A percentile compares a stretch with the other conserved stretches of the same genome.
Conservation (phyloP, 1,140 invertebrate species). For the Sitobion miscanthi region DNA sequence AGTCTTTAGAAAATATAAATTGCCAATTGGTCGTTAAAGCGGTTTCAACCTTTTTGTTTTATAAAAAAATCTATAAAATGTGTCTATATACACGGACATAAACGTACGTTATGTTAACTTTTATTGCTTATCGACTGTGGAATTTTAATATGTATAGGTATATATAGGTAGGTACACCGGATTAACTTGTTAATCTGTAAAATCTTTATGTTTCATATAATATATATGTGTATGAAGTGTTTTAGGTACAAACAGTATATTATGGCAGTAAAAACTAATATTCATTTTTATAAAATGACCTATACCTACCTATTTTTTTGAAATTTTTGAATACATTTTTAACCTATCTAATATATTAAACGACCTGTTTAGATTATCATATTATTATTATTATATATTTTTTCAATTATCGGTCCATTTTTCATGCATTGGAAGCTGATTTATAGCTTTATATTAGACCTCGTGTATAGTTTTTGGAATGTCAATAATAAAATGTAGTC, state of each 20-base stretch:
- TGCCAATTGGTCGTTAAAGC: slow-evolving; percentile 6
- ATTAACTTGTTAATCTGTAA: slow-evolving; percentile 5
- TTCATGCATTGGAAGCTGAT: neutral
- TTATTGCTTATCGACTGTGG: neutral
- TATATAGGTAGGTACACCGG: neutral
- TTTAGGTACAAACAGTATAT: neutral
- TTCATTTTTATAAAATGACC: neutral
- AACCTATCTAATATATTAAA: neutral
- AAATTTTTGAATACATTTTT: neutral
- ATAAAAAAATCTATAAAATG: slow-evolving; percentile 16
- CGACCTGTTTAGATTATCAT: neutral
- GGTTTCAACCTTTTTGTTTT: slow-evolving; percentile 2
- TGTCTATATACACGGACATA: neutral
- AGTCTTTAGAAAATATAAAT: slow-evolving; percentile 8
- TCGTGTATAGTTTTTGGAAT: neutral
- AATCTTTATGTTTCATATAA: slow-evolving; percentile 5
- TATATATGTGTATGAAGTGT: neutral
- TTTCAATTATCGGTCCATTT: neutral
- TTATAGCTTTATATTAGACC: neutral
- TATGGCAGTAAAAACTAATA: neutral
- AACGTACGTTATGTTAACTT: neutral
- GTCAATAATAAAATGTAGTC: neutral
- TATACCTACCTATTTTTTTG: neutral
- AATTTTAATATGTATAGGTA: neutral
- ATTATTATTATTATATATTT: neutral